Base-by-base conservation (phyloP, 1,140 invertebrate species). In the Sipha flava region DNA sequence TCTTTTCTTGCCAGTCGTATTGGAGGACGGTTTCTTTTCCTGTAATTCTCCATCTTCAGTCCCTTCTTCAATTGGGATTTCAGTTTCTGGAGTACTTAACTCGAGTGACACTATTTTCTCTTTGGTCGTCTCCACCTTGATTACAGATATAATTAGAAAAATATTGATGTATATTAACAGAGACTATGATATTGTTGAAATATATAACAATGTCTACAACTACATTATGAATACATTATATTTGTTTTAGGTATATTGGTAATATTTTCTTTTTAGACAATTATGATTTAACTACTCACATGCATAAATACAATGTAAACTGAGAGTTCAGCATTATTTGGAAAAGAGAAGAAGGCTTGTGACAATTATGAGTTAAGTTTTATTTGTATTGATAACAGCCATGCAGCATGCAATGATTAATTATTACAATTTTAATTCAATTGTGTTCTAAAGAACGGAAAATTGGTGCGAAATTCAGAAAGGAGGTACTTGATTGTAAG, bases 61-160 rank as follows among this genome's bases (percentile, higher is more conserved):
- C 79, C 80, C 79, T 85, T 81, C 82, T 84, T 64, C 81, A 81
- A 70, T 83, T 84, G 68, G 16, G 85, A 86, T 86, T 14, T 88
- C 82, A 47, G 86, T 87, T 59, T 87, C 89, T 12, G 90, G 89
- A 82, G 90, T 90, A 64, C 91, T 92, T 83, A 95, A 85, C 85
- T 95, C 93, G 84, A 95, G 86, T 57, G 93, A 94, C 84, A 95
- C 93, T 82, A 95, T 94, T 86, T 94, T 94, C 86, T 94, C 93
- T 86, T 92, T 90, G 70, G 93, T 90, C 59, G 93, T 94, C 88
- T 95, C 93, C 83, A 95, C 92, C 93, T 95, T 85, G 80, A 82
- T 81, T 64, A 70, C 81, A 47, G 43, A 81, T 14, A 70, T n/a
- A 47, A 70, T 29, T 70, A 70, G 7, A n/a, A 31, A 12, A 59